Percentiles rank a stretch among this genome's conserved stretches.
phyloP scores from a whole-genome alignment of 2,888 invertebrate genomes.

The Phragmatobia fuliginosa region DNA sequence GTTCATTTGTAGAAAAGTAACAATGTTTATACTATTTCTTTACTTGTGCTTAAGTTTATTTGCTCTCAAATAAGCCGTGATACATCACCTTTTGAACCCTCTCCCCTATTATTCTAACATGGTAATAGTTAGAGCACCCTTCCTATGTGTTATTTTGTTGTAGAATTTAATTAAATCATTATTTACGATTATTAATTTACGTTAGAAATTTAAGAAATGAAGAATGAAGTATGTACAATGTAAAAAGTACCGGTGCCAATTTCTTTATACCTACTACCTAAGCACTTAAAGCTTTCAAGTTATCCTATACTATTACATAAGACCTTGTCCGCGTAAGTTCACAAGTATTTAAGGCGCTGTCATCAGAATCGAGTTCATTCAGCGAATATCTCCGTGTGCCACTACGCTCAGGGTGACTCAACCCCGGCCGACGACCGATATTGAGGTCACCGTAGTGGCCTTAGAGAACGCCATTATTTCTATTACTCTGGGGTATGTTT shows the following conservation, averaged over 20 bases:
- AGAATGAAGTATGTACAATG: background rate
- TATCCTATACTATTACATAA: background rate
- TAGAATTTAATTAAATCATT: background rate
- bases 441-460: conserved; percentile 52
- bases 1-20: background rate
- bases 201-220: background rate
- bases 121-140: background rate
- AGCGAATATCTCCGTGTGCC: conserved; percentile 29
- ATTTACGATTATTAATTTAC: background rate
- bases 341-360: background rate
- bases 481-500: conserved; percentile 39
- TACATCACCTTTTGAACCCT: background rate
- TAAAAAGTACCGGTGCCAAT: background rate
- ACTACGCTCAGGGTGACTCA: conserved; percentile 50
- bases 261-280: background rate
- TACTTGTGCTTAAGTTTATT: background rate
- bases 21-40: background rate
- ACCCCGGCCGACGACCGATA: conserved; percentile 49
- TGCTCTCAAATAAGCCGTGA: background rate
- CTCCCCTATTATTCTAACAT: background rate
- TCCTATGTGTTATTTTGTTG: background rate
- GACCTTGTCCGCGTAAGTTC: background rate
- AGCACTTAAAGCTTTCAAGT: background rate
- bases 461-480: conserved; percentile 47
- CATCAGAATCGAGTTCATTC: conserved; percentile 41